phyloP scores from a whole-genome alignment of 1,140 invertebrate genomes.

The Pygmarrhopalites habei region DNA sequence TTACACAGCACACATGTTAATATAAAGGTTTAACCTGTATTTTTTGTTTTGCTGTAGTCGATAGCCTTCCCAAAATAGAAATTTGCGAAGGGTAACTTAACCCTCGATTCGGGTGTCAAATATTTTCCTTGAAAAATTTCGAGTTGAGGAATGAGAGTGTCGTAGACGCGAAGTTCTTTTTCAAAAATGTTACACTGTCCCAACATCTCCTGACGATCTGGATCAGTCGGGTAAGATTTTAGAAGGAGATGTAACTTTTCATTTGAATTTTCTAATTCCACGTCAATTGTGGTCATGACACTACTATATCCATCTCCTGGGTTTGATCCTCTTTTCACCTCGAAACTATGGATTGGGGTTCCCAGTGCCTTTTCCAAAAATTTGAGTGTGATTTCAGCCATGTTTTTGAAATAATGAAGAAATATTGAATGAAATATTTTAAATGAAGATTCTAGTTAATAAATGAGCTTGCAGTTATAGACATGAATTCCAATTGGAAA shows the following conservation, averaged over 20 bases:
- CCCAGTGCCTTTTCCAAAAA: constrained; percentile 4
- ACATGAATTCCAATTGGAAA: too few relatives aligned
- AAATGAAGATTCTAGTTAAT: too few relatives aligned
- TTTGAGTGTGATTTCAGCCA: not conserved
- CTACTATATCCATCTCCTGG: constrained; percentile 3
- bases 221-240: not conserved
- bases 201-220: not conserved
- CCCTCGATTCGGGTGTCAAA: not conserved
- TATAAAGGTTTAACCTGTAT: too few relatives aligned
- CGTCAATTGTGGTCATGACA: not conserved
- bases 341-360: not conserved
- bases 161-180: not conserved
- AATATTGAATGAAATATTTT: too few relatives aligned
- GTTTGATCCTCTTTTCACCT: not conserved
- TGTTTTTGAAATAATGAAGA: too few relatives aligned
- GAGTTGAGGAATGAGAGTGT: not conserved
- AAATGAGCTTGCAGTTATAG: too few relatives aligned
- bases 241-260: not conserved
- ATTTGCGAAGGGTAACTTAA: not conserved
- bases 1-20: too few relatives aligned
- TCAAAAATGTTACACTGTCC: not conserved
- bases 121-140: not conserved
- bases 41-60: too few relatives aligned
- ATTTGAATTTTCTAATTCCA: not conserved
- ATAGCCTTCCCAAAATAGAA: too few relatives aligned